These are phyloP conservation scores for Pogona vitticeps DNA, from an alignment of 2,113 vertebrate genomes.

Conservation along the genomic window DNA sequence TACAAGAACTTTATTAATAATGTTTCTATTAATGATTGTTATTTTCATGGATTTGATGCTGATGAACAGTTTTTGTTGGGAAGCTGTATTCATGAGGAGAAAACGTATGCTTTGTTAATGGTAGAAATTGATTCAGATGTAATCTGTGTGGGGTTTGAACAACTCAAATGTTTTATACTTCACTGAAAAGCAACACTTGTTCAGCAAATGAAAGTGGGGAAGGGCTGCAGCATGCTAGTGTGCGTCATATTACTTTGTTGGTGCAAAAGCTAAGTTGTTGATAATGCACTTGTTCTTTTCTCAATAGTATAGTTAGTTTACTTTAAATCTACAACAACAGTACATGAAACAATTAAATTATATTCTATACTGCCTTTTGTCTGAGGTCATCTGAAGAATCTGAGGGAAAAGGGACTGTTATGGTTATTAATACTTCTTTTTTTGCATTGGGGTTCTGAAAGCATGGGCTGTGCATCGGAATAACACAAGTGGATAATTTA, in stretches of 20 bases:
- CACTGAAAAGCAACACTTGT: constrained; percentile 32
- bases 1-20: background rate
- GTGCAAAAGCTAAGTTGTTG: constrained; percentile 29
- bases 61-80: constrained; percentile 6
- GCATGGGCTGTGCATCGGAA: background rate
- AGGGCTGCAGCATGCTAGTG: constrained; percentile 6
- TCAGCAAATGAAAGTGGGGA: background rate
- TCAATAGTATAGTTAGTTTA: background rate
- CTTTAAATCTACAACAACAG: background rate
- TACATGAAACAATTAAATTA: background rate
- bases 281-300: constrained; percentile 16
- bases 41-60: background rate
- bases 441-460: background rate
- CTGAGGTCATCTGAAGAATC: no score
- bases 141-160: constrained; percentile 40
- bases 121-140: constrained; percentile 43
- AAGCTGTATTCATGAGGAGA: constrained; percentile 26
- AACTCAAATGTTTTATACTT: background rate
- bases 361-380: background rate
- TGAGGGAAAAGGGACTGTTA: background rate
- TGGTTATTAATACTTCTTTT: background rate
- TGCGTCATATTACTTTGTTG: background rate
- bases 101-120: constrained; percentile 45
- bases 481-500: no score
- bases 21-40: constrained; percentile 5